Evolutionary conservation across 2,113 vertebrate genomes (phyloP), one percentile per base, ranked within the genome.

Genomic region (Antechinus stuartii): DNA sequence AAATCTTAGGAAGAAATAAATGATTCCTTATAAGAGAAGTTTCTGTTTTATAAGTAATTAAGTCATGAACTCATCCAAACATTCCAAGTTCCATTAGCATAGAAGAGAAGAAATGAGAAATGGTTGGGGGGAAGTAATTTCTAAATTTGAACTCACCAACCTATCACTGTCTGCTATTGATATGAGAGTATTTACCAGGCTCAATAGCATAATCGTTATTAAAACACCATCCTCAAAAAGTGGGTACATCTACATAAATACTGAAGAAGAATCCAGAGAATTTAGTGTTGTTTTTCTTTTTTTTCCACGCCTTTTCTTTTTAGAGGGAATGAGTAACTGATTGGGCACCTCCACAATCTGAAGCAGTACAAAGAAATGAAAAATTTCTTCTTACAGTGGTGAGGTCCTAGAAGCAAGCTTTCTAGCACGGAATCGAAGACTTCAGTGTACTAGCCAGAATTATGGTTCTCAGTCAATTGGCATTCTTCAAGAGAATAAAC

Each of bases 1-100:
- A 92, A 46, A 68, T 94, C 68, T 47, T 95, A 97, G 90, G 61
- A 96, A 94, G 91, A 94, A 54, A 55, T 52, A n/a, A 49, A 49
- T 23, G n/a, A 55, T 26, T 93, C 68, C 92, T 92, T 89, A 94
- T 2, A 94, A 92, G 76, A 55, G 49, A 3, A 76, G 84, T 25
- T 52, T 10, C n/a, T 92, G 55, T 93, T 84, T 27, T 24, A 2
- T 6, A 95, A 93, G 92, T 22, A 61, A 47, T n/a, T 46, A 54
- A 94, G 97, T 95, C 42, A 35, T 8, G 27, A 93, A 90, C 25
- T 30, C 12, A 50, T 94, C 91, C 91, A 91, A 91, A 19, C 14
- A 61, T 54, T 84, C 27, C 91, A 25, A 2, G 6, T 1, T 68
- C 42, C 47, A 96, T 89, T 84, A 46, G 90, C 96, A 90, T 0